Percentiles rank a stretch among this genome's conserved stretches.
phyloP scores from a whole-genome alignment of 2,797 vertebrate genomes.

The Enteromius argenteus region DNA sequence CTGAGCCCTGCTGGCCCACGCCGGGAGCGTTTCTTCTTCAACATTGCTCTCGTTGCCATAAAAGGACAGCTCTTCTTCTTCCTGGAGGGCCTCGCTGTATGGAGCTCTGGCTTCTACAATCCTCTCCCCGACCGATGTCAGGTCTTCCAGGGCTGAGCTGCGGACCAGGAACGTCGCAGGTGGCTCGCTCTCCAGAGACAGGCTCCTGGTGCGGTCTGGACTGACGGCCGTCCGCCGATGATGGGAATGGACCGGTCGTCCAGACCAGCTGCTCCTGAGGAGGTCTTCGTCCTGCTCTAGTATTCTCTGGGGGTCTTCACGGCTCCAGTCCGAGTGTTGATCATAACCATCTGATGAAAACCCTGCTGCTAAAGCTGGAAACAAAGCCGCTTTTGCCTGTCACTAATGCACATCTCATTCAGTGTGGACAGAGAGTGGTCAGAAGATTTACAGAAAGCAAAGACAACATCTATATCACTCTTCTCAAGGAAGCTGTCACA shows the following conservation, averaged over 20 bases:
- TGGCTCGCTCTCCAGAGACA: conserved; percentile 59
- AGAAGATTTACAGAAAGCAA: conserved; percentile 19
- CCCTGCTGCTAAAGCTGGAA: conserved; percentile 53
- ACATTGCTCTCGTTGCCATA: conserved; percentile 25
- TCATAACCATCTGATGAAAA: conserved; percentile 58
- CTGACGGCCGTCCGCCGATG: conserved; percentile 68
- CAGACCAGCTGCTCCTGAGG: conserved; percentile 51
- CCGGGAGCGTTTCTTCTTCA: not conserved
- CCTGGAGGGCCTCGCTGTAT: conserved; percentile 29
- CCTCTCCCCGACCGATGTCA: conserved; percentile 71
- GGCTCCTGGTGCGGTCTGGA: conserved; percentile 72
- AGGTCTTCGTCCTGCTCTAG: conserved; percentile 52
- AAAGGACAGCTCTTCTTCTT: conserved; percentile 42
- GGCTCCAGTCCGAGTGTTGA: conserved; percentile 69
- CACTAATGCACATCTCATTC: conserved; percentile 35
- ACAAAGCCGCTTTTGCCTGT: conserved; percentile 55
- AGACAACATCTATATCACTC: not conserved
- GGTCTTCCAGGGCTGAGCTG: conserved; percentile 75
- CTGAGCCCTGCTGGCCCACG: not conserved
- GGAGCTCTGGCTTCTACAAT: not conserved
- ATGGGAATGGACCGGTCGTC: conserved; percentile 6
- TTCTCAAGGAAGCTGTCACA: not conserved
- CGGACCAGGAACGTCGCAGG: conserved; percentile 68
- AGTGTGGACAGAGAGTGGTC: not conserved
- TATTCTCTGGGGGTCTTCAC: conserved; percentile 65